phyloP scores from a whole-genome alignment of 2,888 invertebrate species.

The Ametastegia equiseti region DNA sequence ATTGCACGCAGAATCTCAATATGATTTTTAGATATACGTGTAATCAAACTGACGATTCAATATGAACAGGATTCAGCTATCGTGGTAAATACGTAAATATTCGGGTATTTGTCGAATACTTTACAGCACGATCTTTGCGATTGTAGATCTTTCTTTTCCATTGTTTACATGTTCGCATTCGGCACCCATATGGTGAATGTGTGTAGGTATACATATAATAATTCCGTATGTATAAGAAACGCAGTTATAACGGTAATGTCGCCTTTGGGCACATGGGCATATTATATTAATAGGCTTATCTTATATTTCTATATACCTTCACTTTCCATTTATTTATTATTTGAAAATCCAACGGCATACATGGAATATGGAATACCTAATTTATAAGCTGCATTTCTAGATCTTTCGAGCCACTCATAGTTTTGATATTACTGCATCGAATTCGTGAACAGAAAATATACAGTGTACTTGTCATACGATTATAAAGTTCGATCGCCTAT shows the following conservation, averaged over 20 bases:
- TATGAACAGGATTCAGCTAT: neutral
- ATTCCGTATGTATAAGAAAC: neutral
- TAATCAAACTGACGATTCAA: neutral
- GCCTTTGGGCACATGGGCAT: constrained; percentile 12
- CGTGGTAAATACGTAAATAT: too few species aligned
- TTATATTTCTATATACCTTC: constrained; percentile 2
- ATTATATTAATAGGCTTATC: neutral
- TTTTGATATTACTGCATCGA: neutral
- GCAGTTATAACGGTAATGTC: constrained; percentile 41
- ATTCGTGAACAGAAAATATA: neutral
- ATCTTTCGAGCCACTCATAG: neutral
- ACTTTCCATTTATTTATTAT: constrained; percentile 19
- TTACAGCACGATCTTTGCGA: neutral
- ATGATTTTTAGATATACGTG: too few species aligned
- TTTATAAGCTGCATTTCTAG: neutral
- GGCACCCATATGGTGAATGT: constrained; percentile 17
- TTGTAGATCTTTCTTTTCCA: neutral
- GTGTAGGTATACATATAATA: too few species aligned
- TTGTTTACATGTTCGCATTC: constrained; percentile 13
- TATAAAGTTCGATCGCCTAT: neutral
- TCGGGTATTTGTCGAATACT: neutral
- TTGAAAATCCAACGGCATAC: neutral
- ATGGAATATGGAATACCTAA: neutral
- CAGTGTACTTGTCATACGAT: neutral
- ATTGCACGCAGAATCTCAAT: too few species aligned